Percentiles rank a stretch among this genome's conserved stretches.
phyloP scores from a whole-genome alignment of 2,797 vertebrate genomes.

The Dryobates pubescens region DNA sequence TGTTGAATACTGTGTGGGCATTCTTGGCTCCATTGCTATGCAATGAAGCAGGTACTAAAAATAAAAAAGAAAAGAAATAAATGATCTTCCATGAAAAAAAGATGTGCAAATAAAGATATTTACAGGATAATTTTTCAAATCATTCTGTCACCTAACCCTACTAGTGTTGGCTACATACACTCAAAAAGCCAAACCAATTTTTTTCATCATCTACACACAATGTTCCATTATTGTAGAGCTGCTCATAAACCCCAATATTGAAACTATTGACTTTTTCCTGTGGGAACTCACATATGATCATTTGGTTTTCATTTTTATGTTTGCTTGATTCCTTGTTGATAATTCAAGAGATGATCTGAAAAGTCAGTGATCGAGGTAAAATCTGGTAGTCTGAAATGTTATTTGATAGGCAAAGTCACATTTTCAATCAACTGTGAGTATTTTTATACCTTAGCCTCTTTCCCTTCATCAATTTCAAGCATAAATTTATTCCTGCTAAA shows the following conservation, averaged over 20 bases:
- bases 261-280: background rate
- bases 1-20: background rate
- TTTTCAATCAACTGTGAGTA: background rate
- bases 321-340: background rate
- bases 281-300: background rate
- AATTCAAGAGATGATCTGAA: background rate
- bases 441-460: background rate
- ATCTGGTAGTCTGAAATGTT: background rate
- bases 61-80: background rate
- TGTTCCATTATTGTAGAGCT: background rate
- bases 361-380: background rate
- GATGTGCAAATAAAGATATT: background rate
- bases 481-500: background rate
- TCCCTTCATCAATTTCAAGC: background rate
- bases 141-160: background rate
- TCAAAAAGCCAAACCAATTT: background rate
- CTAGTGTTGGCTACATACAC: fast-evolving
- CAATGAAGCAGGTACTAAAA: background rate
- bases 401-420: background rate
- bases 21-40: background rate
- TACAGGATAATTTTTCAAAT: background rate
- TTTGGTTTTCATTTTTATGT: background rate
- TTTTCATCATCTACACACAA: background rate
- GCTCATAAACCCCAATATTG: background rate
- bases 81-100: background rate